phyloP scores from a whole-genome alignment of 2,113 vertebrate genomes.

The Chroicocephalus ridibundus region DNA sequence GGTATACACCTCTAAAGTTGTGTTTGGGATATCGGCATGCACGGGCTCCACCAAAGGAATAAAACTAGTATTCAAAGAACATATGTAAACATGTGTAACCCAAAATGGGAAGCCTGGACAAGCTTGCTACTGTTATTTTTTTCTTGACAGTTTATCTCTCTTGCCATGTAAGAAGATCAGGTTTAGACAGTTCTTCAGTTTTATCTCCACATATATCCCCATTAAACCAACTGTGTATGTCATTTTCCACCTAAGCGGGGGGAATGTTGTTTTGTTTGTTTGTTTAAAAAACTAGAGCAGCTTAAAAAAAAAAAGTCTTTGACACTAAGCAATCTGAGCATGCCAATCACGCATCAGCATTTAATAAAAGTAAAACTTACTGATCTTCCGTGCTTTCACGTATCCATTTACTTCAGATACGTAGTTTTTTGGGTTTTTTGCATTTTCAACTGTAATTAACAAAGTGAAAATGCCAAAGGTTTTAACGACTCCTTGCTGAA shows the following conservation, averaged over 20 bases:
- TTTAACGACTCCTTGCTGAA: neutral
- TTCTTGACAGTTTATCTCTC: neutral
- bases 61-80: neutral
- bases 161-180: neutral
- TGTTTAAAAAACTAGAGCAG: neutral
- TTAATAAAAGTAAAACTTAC: neutral
- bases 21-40: neutral
- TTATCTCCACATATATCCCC: neutral
- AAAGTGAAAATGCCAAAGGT: neutral
- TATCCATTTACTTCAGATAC: neutral
- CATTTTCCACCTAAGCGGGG: neutral
- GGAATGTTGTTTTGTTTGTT: neutral
- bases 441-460: neutral
- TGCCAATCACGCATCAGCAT: accelerated
- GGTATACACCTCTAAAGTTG: neutral
- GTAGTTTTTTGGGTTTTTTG: neutral
- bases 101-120: neutral
- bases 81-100: neutral
- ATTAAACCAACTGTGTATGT: neutral
- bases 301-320: neutral
- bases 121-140: neutral
- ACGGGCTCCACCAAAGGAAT: neutral
- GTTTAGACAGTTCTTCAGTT: neutral
- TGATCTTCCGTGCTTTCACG: neutral
- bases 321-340: neutral